A percentile compares a stretch with the other conserved stretches of the same genome.
Evolutionary conservation across 2,797 vertebrate species (phyloP).

Genomic region (Micropoecilia bifurca): DNA sequence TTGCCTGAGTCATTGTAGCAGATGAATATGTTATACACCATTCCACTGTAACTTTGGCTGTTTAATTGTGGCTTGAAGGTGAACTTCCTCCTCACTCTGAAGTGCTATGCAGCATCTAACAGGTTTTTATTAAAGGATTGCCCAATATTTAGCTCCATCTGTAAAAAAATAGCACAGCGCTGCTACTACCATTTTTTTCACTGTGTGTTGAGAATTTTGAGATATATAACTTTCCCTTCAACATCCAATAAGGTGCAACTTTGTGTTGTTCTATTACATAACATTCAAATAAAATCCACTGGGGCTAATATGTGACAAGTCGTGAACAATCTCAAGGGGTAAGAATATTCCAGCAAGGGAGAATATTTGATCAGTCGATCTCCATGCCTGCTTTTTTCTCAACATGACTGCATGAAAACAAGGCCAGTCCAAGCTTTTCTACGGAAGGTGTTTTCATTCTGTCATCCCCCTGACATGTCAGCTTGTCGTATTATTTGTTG

Average conservation of each 20-base stretch:
- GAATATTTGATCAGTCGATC: constrained; percentile 29
- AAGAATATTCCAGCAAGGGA: not conserved
- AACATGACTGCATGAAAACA: constrained; percentile 22
- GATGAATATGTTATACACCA: not conserved
- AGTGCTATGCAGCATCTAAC: not conserved
- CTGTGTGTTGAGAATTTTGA: not conserved
- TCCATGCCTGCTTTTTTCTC: constrained; percentile 18
- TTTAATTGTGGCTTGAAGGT: not conserved
- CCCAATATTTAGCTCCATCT: not conserved
- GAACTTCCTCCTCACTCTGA: not conserved
- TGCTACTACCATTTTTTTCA: not conserved
- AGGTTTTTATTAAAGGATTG: not conserved
- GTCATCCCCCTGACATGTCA: constrained; percentile 38
- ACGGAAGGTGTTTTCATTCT: constrained; percentile 36
- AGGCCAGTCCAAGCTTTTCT: constrained; percentile 16
- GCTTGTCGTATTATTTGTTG: constrained; percentile 38
- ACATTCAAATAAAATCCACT: not conserved
- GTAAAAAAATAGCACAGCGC: not conserved
- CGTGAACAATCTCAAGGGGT: not conserved
- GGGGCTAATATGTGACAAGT: not conserved
- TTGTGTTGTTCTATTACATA: not conserved
- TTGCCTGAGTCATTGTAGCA: not conserved
- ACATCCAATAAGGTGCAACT: not conserved
- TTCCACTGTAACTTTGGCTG: not conserved
- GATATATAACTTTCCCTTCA: not conserved